These are phyloP conservation scores for Carposina sasakii DNA, from an alignment of 1,140 invertebrate genomes.

Conservation along the genomic window DNA sequence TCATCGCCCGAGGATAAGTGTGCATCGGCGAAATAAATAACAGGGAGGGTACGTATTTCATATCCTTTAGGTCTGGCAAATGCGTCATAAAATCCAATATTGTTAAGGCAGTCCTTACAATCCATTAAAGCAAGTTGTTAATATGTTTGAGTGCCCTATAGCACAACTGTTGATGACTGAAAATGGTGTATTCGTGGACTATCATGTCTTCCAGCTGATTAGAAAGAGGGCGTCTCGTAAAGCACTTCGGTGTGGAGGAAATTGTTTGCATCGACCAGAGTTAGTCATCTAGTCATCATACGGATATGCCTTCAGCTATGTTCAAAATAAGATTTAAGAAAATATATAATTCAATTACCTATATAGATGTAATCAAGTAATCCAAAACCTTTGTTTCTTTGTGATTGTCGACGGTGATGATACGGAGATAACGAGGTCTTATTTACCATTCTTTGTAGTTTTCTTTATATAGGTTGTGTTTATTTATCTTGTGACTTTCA, in stretches of 20 bases:
- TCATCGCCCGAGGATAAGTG: conserved; percentile 61
- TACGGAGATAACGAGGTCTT: conserved; percentile 51
- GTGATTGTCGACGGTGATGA: conserved; percentile 55
- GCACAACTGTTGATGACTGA: conserved; percentile 13
- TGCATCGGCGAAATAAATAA: conserved; percentile 60
- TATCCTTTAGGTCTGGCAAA: conserved; percentile 65
- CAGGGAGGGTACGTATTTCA: conserved; percentile 70
- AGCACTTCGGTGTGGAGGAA: conserved; percentile 47
- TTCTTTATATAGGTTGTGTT: conserved; percentile 34
- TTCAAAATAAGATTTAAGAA: too few relatives aligned
- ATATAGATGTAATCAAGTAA: too few relatives aligned
- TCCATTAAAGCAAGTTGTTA: conserved; percentile 10
- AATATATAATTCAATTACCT: too few relatives aligned
- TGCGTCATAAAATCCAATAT: conserved; percentile 69
- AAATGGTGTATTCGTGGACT: conserved; percentile 21
- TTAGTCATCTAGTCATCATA: too few relatives aligned
- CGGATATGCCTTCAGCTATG: too few relatives aligned
- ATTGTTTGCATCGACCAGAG: conserved; percentile 53
- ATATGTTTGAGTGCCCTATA: too few relatives aligned
- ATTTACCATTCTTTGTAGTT: conserved; percentile 44
- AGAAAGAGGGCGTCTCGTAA: conserved; percentile 38
- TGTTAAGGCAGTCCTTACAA: conserved; percentile 26
- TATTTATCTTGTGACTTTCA: conserved; percentile 27
- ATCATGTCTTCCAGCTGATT: conserved; percentile 59
- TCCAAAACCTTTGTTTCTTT: conserved; percentile 60